Percentiles rank a stretch among this genome's conserved stretches.
These are phyloP conservation scores for Opisthograptis luteolata DNA, from an alignment of 2,888 invertebrate species.

Conservation along the genomic window DNA sequence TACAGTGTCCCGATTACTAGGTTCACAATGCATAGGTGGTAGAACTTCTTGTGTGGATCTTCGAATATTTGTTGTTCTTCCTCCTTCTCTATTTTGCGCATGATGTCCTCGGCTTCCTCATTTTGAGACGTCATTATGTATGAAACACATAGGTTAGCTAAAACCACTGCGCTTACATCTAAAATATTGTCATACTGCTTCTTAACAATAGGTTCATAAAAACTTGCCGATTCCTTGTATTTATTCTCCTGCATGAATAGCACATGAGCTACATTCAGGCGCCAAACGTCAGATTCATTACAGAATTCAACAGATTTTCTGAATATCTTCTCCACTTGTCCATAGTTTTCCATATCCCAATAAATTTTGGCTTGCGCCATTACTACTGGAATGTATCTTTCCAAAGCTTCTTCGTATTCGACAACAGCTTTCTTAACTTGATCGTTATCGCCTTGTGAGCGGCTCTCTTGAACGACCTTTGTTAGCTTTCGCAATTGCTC, in stretches of 20 bases:
- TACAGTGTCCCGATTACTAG: conserved; percentile 99
- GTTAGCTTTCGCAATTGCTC: conserved; percentile 95
- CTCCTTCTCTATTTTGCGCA: conserved; percentile 99
- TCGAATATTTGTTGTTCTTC: conserved; percentile 97
- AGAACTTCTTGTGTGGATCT: conserved; percentile 96
- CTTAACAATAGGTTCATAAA: conserved; percentile 98
- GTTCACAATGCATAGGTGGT: conserved; percentile 99
- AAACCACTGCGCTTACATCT: conserved; percentile 97
- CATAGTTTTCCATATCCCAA: conserved; percentile 98
- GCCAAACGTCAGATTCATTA: conserved; percentile 98
- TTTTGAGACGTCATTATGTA: conserved; percentile 99
- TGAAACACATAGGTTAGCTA: conserved; percentile 99
- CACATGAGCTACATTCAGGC: conserved; percentile 98
- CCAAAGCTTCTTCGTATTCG: conserved; percentile 95
- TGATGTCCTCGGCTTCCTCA: conserved; percentile 98
- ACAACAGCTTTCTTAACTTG: conserved; percentile 95
- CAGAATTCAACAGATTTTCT: conserved; percentile 99
- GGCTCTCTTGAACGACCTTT: conserved; percentile 96
- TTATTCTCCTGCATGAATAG: conserved; percentile 99
- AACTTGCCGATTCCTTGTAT: conserved; percentile 98
- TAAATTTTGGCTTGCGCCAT: conserved; percentile 99
- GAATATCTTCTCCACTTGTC: conserved; percentile 98
- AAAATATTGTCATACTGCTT: conserved; percentile 97
- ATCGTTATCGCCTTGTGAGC: conserved; percentile 94
- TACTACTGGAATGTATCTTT: conserved; percentile 97